Evolutionary conservation across 2,888 invertebrate species (phyloP).

Genomic region (Melinaea marsaeus): DNA sequence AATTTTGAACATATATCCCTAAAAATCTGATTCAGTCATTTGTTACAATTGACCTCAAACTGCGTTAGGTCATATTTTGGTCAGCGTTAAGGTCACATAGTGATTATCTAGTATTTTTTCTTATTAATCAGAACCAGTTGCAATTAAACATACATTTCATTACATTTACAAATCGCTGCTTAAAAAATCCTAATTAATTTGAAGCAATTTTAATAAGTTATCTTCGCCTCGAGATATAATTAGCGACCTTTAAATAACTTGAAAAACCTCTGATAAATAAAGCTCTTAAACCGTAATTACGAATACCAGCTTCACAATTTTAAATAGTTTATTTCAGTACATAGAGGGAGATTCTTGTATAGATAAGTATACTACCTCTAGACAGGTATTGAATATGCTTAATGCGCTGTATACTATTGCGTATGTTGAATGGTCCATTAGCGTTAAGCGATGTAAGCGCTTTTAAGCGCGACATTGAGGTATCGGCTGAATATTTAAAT

Average conservation of each 20-base stretch:
- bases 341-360: slow-evolving; percentile 9
- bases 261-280: slow-evolving; percentile 28
- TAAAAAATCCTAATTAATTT: not conserved
- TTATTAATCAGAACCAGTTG: too few species aligned
- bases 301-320: slow-evolving; percentile 25
- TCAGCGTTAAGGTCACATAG: not conserved
- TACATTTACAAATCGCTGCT: not conserved
- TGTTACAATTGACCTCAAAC: too few species aligned
- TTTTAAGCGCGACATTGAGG: slow-evolving; percentile 44
- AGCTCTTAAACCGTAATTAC: slow-evolving; percentile 30
- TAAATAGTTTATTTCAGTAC: slow-evolving; percentile 16
- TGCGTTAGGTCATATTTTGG: not conserved
- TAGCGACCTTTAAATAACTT: slow-evolving; percentile 25
- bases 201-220: slow-evolving; percentile 1
- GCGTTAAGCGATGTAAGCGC: slow-evolving; percentile 26
- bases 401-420: slow-evolving; percentile 40
- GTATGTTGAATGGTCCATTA: slow-evolving; percentile 36
- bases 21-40: too few species aligned
- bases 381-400: slow-evolving; percentile 26
- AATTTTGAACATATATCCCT: too few species aligned
- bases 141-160: too few species aligned
- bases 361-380: slow-evolving; percentile 15
- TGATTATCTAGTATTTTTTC: too few species aligned
- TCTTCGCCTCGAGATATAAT: slow-evolving; percentile 18
- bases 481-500: slow-evolving; percentile 30